Conservation (phyloP, 2,888 invertebrate genomes). For the Vanessa cardui region DNA sequence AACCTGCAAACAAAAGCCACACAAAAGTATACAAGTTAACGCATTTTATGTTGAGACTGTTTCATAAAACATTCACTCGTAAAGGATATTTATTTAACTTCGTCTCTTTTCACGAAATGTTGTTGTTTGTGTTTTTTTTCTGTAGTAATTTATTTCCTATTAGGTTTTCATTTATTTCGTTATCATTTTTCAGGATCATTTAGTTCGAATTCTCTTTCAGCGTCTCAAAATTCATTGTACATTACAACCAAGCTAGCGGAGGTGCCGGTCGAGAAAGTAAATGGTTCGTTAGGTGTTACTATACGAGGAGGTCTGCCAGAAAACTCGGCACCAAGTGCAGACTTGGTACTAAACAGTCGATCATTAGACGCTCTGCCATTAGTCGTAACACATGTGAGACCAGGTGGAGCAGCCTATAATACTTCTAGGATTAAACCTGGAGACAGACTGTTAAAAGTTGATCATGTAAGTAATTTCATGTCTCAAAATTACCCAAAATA, state of each 20-base stretch:
- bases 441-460: constrained; percentile 93
- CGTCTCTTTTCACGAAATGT: constrained; percentile 14
- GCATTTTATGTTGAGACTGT: constrained; percentile 33
- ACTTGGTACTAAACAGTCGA: constrained; percentile 83
- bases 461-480: constrained; percentile 84
- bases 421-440: constrained; percentile 95
- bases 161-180: constrained; percentile 7
- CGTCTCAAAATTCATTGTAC: constrained; percentile 88
- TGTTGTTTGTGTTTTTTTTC: background rate
- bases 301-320: constrained; percentile 89
- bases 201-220: constrained; percentile 50
- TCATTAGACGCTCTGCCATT: constrained; percentile 86
- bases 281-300: constrained; percentile 94
- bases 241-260: constrained; percentile 90
- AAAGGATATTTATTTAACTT: constrained; percentile 19
- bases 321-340: constrained; percentile 81
- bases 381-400: constrained; percentile 93
- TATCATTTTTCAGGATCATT: constrained; percentile 24
- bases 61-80: constrained; percentile 19
- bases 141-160: constrained; percentile 5
- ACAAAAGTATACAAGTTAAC: constrained; percentile 35
- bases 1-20: constrained; percentile 36
- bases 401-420: constrained; percentile 94
- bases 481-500: too few species aligned
- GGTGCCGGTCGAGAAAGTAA: constrained; percentile 90